Evolutionary conservation across 1,140 invertebrate genomes (phyloP).

Genomic region (Lordiphosa clarofinis): DNA sequence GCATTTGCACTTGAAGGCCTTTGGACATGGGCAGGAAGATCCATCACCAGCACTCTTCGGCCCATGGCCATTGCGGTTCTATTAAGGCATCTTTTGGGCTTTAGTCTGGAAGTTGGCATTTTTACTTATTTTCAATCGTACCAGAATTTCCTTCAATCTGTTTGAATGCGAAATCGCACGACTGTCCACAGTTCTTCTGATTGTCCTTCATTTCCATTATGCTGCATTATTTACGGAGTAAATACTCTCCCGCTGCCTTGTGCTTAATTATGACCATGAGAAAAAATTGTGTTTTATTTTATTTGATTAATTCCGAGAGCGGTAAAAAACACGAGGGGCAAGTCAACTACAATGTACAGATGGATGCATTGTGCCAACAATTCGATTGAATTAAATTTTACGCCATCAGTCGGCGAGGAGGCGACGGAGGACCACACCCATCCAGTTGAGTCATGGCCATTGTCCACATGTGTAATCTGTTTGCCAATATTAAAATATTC

Average conservation of each 20-base stretch:
- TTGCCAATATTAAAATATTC: slow-evolving; percentile 78
- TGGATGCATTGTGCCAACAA: slow-evolving; percentile 69
- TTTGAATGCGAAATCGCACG: no score
- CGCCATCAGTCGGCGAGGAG: slow-evolving; percentile 54
- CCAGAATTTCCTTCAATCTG: no score
- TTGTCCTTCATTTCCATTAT: slow-evolving; percentile 3
- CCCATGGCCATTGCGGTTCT: no score
- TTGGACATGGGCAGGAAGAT: no score
- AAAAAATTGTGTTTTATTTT: slow-evolving; percentile 1
- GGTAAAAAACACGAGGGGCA: slow-evolving; percentile 1
- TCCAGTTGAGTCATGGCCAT: slow-evolving; percentile 10
- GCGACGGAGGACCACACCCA: background rate
- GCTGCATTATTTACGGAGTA: background rate
- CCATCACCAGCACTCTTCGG: no score
- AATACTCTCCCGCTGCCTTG: slow-evolving; percentile 20
- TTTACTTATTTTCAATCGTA: no score
- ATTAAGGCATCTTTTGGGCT: no score
- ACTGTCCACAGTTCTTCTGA: slow-evolving; percentile 2
- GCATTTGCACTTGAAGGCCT: slow-evolving; percentile 10
- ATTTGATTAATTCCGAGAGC: no score
- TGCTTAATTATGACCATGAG: slow-evolving; percentile 31
- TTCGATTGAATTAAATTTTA: slow-evolving; percentile 76
- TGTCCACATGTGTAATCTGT: slow-evolving; percentile 75
- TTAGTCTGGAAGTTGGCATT: no score
- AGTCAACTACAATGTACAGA: slow-evolving; percentile 21